These are phyloP conservation scores for Ostrea denselamellosa DNA, from an alignment of 1,140 invertebrate genomes.

Conservation along the genomic window DNA sequence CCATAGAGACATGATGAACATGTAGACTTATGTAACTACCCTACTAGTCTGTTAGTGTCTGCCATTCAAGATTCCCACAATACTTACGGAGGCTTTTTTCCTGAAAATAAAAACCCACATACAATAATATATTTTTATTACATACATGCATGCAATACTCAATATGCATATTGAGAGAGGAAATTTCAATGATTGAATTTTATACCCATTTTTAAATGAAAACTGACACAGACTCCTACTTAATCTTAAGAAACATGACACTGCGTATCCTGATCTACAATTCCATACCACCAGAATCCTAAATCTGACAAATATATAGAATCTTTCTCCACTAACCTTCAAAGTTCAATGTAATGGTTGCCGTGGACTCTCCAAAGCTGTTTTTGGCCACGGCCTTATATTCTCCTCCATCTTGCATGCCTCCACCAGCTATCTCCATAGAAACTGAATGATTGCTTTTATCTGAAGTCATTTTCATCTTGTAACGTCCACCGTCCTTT, in stretches of 20 bases:
- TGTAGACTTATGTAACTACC: slow-evolving; percentile 26
- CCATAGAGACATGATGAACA: slow-evolving; percentile 17
- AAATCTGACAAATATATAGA: background rate
- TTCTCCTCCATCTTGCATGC: slow-evolving; percentile 95
- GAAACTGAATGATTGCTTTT: slow-evolving; percentile 90
- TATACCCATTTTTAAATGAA: background rate
- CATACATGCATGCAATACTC: too few relatives aligned
- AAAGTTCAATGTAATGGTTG: slow-evolving; percentile 98
- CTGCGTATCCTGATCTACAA: background rate
- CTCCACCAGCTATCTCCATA: slow-evolving; percentile 94
- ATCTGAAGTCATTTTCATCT: slow-evolving; percentile 89
- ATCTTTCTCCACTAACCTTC: slow-evolving; percentile 80
- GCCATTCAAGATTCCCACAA: slow-evolving; percentile 26
- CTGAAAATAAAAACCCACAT: slow-evolving; percentile 55
- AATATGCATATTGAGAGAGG: too few relatives aligned
- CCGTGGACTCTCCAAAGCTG: slow-evolving; percentile 96
- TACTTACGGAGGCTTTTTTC: slow-evolving; percentile 73
- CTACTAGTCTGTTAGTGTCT: background rate
- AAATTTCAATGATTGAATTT: background rate
- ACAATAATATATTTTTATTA: too few relatives aligned
- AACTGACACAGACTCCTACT: background rate
- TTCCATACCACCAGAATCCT: background rate
- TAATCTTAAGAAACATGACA: background rate
- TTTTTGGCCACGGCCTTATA: slow-evolving; percentile 99
- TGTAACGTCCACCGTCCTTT: slow-evolving; percentile 94